Conservation (phyloP, 2,888 invertebrate genomes). For the Aproaerema taeniolella region DNA sequence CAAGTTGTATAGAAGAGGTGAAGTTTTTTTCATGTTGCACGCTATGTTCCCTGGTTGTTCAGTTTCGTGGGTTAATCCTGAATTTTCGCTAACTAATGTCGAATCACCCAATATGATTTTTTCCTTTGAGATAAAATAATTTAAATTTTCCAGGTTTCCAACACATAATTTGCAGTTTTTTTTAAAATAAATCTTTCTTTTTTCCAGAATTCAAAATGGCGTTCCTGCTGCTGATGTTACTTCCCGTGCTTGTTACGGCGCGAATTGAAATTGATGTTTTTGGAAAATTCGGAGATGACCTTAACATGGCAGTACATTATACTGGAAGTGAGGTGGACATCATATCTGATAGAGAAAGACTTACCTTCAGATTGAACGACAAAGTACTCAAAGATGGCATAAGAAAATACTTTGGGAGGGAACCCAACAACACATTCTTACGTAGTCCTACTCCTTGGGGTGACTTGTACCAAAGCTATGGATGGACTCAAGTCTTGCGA, state of each 20-base stretch:
- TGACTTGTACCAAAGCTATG: slow-evolving; percentile 34
- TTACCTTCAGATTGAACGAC: slow-evolving; percentile 17
- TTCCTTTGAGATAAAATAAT: too few relatives aligned
- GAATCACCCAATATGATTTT: too few relatives aligned
- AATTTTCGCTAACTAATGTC: too few relatives aligned
- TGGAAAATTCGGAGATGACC: background rate
- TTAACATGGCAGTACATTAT: background rate
- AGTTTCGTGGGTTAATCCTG: too few relatives aligned
- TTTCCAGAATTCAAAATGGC: background rate
- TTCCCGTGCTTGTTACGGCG: background rate
- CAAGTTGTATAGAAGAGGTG: too few relatives aligned
- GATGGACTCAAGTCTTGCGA: slow-evolving; percentile 36
- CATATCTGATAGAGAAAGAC: background rate
- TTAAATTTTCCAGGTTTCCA: too few relatives aligned
- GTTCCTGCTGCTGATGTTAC: background rate
- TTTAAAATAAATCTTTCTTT: background rate
- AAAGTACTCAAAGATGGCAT: slow-evolving; percentile 29
- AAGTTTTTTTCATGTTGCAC: too few relatives aligned
- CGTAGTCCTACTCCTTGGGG: slow-evolving; percentile 44
- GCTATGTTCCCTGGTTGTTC: too few relatives aligned
- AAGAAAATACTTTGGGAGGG: slow-evolving; percentile 25
- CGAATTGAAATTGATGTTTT: background rate
- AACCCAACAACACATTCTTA: slow-evolving; percentile 31
- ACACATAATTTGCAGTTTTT: too few relatives aligned
- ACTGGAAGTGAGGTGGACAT: background rate